Conservation (phyloP, 1,140 invertebrate genomes). For the Phenacoccus solenopsis region DNA sequence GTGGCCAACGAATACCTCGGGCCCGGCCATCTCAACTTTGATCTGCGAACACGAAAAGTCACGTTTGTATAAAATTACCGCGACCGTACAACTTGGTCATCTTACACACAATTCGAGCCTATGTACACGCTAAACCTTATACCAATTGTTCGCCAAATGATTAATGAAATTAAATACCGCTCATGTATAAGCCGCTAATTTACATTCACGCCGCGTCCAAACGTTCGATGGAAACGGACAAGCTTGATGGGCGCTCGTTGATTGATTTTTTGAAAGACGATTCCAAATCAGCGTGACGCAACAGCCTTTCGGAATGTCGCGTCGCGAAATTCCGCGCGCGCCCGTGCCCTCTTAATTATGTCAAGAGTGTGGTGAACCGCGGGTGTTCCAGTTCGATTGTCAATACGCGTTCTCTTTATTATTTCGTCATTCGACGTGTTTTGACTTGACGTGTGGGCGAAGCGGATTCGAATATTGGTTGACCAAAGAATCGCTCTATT, state of each 20-base stretch:
- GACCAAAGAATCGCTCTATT: no score
- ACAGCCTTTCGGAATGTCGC: background rate
- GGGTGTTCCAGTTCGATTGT: background rate
- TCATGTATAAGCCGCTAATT: background rate
- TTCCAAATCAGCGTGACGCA: background rate
- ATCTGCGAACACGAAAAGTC: background rate
- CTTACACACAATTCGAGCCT: no score
- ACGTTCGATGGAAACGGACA: background rate
- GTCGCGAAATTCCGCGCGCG: background rate
- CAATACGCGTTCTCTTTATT: no score
- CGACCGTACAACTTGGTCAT: background rate
- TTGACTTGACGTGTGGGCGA: no score
- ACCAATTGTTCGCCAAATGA: background rate
- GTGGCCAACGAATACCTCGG: background rate
- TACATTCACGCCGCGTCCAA: background rate
- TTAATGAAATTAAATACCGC: background rate
- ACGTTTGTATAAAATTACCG: background rate
- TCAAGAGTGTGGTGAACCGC: background rate
- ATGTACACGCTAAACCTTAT: no score
- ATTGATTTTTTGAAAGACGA: background rate
- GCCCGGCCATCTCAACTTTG: background rate
- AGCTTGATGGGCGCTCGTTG: background rate
- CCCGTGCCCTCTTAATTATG: background rate
- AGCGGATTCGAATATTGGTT: no score
- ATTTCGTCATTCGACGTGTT: no score